Percentiles rank a stretch among this genome's conserved stretches.
phyloP scores from a whole-genome alignment of 2,888 invertebrate species.

The Ornithoptera alexandrae region DNA sequence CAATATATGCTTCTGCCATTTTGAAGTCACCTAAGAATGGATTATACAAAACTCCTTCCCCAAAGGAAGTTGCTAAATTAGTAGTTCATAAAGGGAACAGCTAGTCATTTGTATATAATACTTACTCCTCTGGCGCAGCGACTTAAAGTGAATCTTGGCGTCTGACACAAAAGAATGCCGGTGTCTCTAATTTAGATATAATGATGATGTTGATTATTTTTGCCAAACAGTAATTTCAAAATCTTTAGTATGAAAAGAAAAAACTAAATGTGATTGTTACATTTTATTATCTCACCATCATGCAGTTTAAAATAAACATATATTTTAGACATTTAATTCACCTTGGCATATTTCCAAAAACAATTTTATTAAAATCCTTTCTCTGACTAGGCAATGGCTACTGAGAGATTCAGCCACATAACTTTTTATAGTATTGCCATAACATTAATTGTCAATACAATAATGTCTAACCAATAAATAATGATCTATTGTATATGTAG shows the following conservation, averaged over 20 bases:
- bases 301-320: neutral
- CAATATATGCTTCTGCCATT: too few relatives aligned
- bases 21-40: too few relatives aligned
- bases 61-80: too few relatives aligned
- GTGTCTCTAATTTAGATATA: too few relatives aligned
- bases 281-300: conserved; percentile 11
- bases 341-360: conserved; percentile 8
- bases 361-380: neutral
- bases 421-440: neutral
- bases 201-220: too few relatives aligned
- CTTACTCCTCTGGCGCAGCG: too few relatives aligned
- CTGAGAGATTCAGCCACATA: neutral
- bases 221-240: too few relatives aligned
- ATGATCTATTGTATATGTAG: neutral
- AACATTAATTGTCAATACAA: neutral
- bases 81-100: too few relatives aligned
- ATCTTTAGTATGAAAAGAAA: neutral
- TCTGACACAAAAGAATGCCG: too few relatives aligned
- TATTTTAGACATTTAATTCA: neutral
- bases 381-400: neutral
- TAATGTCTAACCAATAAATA: conserved; percentile 16
- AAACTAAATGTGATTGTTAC: neutral
- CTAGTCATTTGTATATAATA: too few relatives aligned
- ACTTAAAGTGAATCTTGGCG: too few relatives aligned
- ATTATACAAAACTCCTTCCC: too few relatives aligned